phyloP scores from a whole-genome alignment of 2,797 vertebrate species.

The Syndactyla subalaris region DNA sequence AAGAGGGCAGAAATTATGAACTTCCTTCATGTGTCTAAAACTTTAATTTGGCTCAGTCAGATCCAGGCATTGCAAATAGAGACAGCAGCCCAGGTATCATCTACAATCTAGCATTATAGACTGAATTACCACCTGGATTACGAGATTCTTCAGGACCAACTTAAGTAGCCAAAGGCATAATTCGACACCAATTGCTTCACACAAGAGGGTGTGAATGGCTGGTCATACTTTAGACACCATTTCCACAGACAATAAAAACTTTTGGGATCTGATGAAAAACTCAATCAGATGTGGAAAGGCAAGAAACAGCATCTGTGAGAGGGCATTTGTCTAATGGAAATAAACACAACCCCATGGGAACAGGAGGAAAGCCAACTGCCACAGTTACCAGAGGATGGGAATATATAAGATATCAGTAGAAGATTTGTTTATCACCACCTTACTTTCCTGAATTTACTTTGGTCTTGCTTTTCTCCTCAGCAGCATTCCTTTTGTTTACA shows the following conservation, averaged over 20 bases:
- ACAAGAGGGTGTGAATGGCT: background rate
- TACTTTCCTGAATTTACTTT: background rate
- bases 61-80: background rate
- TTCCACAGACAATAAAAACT: background rate
- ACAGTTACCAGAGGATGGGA: background rate
- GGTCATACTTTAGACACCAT: background rate
- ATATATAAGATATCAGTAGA: background rate
- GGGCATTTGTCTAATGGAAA: background rate
- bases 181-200: background rate
- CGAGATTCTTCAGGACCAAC: background rate
- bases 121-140: background rate
- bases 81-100: background rate
- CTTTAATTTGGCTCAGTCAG: background rate
- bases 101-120: background rate
- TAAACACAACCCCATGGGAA: background rate
- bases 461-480: background rate
- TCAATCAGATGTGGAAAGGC: background rate
- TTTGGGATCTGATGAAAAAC: background rate
- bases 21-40: background rate
- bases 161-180: background rate
- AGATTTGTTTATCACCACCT: background rate
- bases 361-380: fast-evolving
- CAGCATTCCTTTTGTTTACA: background rate
- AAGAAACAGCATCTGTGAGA: background rate
- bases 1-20: background rate